A percentile compares a stretch with the other conserved stretches of the same genome.
These are phyloP conservation scores for Camptogramma bilineatum DNA, from an alignment of 2,888 invertebrate genomes.

Conservation along the genomic window DNA sequence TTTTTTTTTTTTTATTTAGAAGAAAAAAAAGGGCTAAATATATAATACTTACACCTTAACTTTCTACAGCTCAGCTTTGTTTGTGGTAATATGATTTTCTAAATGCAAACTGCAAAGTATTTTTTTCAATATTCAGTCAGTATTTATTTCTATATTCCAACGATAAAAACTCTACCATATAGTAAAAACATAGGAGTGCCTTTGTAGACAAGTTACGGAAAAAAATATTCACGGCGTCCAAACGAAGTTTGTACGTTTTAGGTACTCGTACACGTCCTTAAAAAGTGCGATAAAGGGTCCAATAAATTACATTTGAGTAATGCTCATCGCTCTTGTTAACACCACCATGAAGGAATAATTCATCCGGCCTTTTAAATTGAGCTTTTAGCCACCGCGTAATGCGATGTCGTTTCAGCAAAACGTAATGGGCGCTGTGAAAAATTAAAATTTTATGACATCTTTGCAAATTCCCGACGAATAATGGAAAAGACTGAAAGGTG, in stretches of 20 bases:
- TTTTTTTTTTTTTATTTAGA: too few relatives aligned
- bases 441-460: conserved; percentile 68
- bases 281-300: background rate
- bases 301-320: conserved; percentile 24
- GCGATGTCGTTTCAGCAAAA: conserved; percentile 66
- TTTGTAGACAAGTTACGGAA: too few relatives aligned
- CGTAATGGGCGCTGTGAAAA: conserved; percentile 64
- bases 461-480: conserved; percentile 51
- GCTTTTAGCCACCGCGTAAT: conserved; percentile 66
- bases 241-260: background rate
- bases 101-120: too few relatives aligned
- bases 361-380: conserved; percentile 69
- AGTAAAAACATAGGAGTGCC: too few relatives aligned
- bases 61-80: too few relatives aligned
- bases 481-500: conserved; percentile 40
- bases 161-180: too few relatives aligned
- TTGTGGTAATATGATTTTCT: too few relatives aligned
- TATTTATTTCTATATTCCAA: too few relatives aligned
- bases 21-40: too few relatives aligned
- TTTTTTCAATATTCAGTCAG: too few relatives aligned
- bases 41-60: too few relatives aligned
- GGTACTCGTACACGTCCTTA: background rate
- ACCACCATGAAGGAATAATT: conserved; percentile 57
- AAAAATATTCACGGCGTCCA: too few relatives aligned
- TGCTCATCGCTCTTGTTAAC: conserved; percentile 42